Percentiles rank a stretch among this genome's conserved stretches.
Conservation (phyloP, 1,140 invertebrate genomes). For the Drosophila kurseongensis region DNA sequence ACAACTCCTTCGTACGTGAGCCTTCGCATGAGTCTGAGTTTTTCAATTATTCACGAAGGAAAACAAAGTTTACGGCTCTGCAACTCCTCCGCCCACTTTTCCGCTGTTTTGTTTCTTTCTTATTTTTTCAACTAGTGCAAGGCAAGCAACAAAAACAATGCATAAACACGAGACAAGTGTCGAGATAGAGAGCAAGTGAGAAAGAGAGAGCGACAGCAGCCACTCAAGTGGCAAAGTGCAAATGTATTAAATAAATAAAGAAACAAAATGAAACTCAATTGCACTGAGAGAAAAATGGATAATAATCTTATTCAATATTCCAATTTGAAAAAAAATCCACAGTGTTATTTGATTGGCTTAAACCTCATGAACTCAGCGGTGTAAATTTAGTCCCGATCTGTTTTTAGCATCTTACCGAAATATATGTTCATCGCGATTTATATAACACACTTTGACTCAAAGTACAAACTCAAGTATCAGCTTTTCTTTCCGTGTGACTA, state of each 20-base stretch:
- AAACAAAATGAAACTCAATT: conserved; percentile 42
- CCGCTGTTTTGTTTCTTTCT: neutral
- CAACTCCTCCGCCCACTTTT: conserved; percentile 10
- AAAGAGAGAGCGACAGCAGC: conserved; percentile 6
- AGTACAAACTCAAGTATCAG: too few species aligned
- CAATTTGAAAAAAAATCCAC: too few species aligned
- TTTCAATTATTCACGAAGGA: conserved; percentile 67
- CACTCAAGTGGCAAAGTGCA: conserved; percentile 65
- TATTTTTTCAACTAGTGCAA: conserved; percentile 38
- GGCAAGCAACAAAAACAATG: conserved; percentile 54
- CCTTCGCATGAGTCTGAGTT: conserved; percentile 30
- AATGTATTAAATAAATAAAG: conserved; percentile 74
- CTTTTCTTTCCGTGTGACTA: conserved; percentile 18
- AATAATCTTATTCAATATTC: too few species aligned
- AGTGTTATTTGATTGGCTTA: too few species aligned
- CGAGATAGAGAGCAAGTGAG: conserved; percentile 4
- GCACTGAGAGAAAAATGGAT: conserved; percentile 1
- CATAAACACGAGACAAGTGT: conserved; percentile 59
- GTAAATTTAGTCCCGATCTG: too few species aligned
- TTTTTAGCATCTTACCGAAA: too few species aligned
- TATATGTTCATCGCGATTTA: too few species aligned
- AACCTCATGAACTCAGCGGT: too few species aligned
- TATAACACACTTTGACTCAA: too few species aligned
- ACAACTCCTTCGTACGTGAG: conserved; percentile 26
- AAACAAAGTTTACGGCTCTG: conserved; percentile 65